Evolutionary conservation across 2,113 vertebrate genomes (phyloP), one percentile per base, ranked within the genome.

Genomic region (Odocoileus virginianus): DNA sequence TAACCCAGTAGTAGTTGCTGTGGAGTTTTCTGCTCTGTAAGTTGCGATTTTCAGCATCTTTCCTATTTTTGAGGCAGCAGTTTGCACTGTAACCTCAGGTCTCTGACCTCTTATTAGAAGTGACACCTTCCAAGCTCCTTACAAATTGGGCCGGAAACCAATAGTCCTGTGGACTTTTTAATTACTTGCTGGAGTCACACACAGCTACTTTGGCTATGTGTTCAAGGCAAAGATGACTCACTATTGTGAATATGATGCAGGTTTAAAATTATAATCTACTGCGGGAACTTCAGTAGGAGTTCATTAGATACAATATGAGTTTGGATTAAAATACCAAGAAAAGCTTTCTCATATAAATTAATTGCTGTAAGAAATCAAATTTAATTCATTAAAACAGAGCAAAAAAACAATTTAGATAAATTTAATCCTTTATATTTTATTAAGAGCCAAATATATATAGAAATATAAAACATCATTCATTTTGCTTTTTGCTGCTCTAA

Each of bases 381-480:
- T 89, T 89, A 93, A 97, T 94, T 97, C 1, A 95, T 92, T 57
- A 87, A 95, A 97, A 96, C n/a, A 95, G 91, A 96, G 78, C 40
- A 94, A 92, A 87, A 94, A 95, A 84, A 25, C 33, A 95, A 94
- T 87, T 81, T 88, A 84, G 74, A 50, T 95, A 94, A 92, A 96
- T 90, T 47, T 90, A 90, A 97, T 98, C 25, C 58, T 92, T 87
- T 87, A 36, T 78, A 67, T 91, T 95, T 95, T 93, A 91, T 93
- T 94, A 95, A 95, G 71, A 89, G 28, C 36, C 16, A 94, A 91
- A 25, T 83, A 4, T 87, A 64, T 57, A 83, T 95, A 81, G 84
- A 92, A 85, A 82, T 54, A 83, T 74, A 84, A 94, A 90, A 90
- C 47, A 43, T 81, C 28, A 79, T 95, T 96, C 40, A 85, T 92